Conservation (phyloP, 2,888 invertebrate species). For the Lottia gigantea region DNA sequence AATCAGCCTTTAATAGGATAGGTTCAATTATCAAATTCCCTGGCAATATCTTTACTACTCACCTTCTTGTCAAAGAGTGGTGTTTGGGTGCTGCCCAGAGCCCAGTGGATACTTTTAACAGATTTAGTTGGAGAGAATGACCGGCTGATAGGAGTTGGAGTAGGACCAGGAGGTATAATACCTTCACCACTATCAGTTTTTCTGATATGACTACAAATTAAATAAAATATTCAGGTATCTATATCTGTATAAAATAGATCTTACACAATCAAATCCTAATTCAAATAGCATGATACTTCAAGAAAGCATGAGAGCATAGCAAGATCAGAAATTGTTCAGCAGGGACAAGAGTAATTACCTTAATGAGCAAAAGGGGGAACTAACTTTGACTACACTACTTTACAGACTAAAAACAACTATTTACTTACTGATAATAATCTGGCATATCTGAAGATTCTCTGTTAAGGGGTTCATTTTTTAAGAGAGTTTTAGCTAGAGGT, state of each 20-base stretch:
- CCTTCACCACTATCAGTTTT: conserved; percentile 18
- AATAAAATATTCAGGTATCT: background rate
- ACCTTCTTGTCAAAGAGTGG: conserved; percentile 52
- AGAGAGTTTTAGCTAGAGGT: too few relatives aligned
- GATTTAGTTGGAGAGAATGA: conserved; percentile 52
- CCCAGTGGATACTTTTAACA: conserved; percentile 56
- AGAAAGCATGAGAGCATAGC: too few relatives aligned
- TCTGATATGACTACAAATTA: conserved; percentile 22
- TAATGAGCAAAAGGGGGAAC: too few relatives aligned
- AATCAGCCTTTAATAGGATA: too few relatives aligned
- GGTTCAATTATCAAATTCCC: too few relatives aligned
- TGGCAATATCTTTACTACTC: background rate
- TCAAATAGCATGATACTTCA: too few relatives aligned
- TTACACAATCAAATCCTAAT: too few relatives aligned
- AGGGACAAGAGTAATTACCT: too few relatives aligned
- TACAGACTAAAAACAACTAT: background rate
- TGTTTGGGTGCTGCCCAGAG: conserved; percentile 47
- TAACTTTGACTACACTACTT: too few relatives aligned
- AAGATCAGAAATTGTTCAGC: too few relatives aligned
- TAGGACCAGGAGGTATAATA: conserved; percentile 29
- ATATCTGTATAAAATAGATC: too few relatives aligned
- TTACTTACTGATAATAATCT: background rate
- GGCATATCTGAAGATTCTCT: background rate
- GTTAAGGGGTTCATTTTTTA: conserved; percentile 11
- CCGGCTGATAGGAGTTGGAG: conserved; percentile 48